Evolutionary conservation across 1,140 invertebrate species (phyloP), one percentile per base, ranked within the genome.

Genomic region (Physella acuta): DNA sequence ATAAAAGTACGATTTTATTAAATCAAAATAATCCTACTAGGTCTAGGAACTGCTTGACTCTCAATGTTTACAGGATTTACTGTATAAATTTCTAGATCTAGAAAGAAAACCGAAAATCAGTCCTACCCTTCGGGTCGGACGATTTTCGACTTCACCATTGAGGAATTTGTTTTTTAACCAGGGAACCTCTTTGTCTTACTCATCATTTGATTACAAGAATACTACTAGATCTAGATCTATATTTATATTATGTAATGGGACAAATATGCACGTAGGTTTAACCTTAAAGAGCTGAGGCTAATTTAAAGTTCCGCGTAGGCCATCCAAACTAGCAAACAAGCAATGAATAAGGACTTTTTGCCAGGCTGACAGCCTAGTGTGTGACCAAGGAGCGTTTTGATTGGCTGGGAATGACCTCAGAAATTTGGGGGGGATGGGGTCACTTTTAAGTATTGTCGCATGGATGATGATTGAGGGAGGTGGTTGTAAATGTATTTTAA

Each of bases 341-440:
- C n/a, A n/a, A n/a, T n/a, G n/a, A n/a, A n/a, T n/a, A n/a, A n/a
- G n/a, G n/a, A n/a, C n/a, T n/a, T n/a, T n/a, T n/a, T n/a, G n/a
- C n/a, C n/a, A n/a, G n/a, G 1, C 1, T 56, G 33, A 2, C 51
- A 24, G n/a, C 34, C 20, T 39, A 33, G 51, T 28, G 14, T 3
- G 26, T 1, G 14, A 30, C 30, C n/a, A 59, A 3, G 37, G 31
- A 34, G 51, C 30, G n/a, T 59, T 68, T 37, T 60, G 55, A 68
- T 68, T 68, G 66, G 66, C 30, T 68, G 56, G 30, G 11, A 30
- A 68, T 68, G 66, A 68, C 66, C 66, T 68, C 55, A 59, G 53
- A 24, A 30, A 2, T 24, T 39, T 60, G 28, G 26, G 56, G 51
- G 33, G 66, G 56, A 68, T 36, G 53, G 64, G 64, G 52, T 36